Evolutionary conservation across 2,888 invertebrate genomes (phyloP).

Genomic region (Nephrotoma flavescens): DNA sequence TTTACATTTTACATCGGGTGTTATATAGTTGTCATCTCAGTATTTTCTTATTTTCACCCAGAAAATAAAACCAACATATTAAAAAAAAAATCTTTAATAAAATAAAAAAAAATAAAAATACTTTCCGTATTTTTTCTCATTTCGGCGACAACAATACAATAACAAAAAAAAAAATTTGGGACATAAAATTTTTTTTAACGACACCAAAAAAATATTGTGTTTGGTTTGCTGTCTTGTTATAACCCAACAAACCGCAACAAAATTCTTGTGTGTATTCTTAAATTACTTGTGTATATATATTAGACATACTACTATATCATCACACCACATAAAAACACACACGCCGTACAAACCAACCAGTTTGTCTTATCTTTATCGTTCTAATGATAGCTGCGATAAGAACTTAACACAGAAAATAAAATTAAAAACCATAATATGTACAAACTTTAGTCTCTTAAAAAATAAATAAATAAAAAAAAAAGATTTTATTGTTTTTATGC

Average conservation of each 20-base stretch:
- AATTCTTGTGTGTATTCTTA: neutral
- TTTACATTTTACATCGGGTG: neutral
- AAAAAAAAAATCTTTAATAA: neutral
- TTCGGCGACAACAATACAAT: neutral
- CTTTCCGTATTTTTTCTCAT: neutral
- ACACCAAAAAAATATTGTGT: neutral
- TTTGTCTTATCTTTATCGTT: neutral
- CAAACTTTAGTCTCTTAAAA: neutral
- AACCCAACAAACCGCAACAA: neutral
- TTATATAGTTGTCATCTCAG: neutral
- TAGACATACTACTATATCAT: neutral
- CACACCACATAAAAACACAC: neutral
- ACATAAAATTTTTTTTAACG: neutral
- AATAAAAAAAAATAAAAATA: no score
- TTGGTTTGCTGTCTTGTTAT: neutral
- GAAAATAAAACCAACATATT: neutral
- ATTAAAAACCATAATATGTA: neutral
- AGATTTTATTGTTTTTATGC: neutral
- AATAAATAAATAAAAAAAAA: neutral
- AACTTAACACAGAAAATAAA: neutral
- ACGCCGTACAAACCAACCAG: neutral
- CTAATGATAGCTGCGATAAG: neutral
- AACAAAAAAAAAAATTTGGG: neutral
- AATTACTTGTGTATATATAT: neutral
- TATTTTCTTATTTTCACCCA: neutral